Percentiles rank a stretch among this genome's conserved stretches.
phyloP scores from a whole-genome alignment of 1,140 invertebrate genomes.

The Heliconius congener region DNA sequence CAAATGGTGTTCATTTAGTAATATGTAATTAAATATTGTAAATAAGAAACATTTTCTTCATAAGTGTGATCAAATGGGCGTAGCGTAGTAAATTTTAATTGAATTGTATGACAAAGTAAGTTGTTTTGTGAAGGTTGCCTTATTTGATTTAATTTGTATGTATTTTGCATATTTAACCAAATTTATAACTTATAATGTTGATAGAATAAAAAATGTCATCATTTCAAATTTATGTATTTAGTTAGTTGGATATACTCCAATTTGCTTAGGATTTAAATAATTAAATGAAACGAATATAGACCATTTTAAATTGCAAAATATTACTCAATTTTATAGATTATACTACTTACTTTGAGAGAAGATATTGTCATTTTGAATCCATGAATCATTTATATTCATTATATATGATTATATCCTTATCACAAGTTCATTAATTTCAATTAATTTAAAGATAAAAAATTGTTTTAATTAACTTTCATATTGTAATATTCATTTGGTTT shows the following conservation, averaged over 20 bases:
- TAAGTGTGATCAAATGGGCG: not conserved
- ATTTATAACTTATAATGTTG: not conserved
- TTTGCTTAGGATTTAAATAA: no score
- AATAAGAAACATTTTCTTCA: not conserved
- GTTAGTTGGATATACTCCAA: not conserved
- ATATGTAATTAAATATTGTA: not conserved
- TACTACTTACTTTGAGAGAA: no score
- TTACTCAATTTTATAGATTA: no score
- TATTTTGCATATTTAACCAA: slow-evolving; percentile 10
- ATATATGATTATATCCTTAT: no score
- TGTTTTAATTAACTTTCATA: no score
- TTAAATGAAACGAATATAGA: no score
- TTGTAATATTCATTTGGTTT: no score
- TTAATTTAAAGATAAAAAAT: no score
- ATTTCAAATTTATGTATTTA: not conserved
- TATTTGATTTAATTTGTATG: slow-evolving; percentile 2
- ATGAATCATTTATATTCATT: no score
- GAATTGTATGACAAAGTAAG: slow-evolving; percentile 3
- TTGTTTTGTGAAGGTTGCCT: not conserved
- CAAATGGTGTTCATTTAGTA: not conserved
- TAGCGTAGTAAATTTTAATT: slow-evolving; percentile 5
- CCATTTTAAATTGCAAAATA: no score
- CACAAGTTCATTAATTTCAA: no score
- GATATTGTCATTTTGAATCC: no score
- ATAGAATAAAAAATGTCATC: not conserved